Evolutionary conservation across 2,113 vertebrate genomes (phyloP), one percentile per base, ranked within the genome.

Genomic region (Xenotilapia leptura): DNA sequence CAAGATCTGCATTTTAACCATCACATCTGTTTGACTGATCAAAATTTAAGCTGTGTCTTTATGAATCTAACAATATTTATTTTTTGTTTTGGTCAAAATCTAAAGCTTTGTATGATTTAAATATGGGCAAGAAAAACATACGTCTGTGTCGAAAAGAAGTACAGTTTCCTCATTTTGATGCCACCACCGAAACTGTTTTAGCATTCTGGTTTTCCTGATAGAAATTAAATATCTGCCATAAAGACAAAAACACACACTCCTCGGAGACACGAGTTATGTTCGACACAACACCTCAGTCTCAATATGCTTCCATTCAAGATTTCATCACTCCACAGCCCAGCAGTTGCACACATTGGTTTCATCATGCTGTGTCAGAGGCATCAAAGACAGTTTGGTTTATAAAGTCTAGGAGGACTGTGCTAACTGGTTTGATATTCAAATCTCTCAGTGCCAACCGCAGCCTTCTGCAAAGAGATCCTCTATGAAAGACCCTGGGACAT

Each of bases 321-420:
- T 92, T 92, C 90, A 83, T 95, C 94, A 87, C 58, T 60, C 51
- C 75, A 23, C 2, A 56, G 40, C 79, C 10, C 12, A 87, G 77
- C 54, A 70, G 80, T 80, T 51, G 83, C 65, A 55, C 26, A 42
- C 47, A 26, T 70, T 65, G 65, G 82, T 91, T 92, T 90, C 90
- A 90, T 94, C 94, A 90, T 73, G 75, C 83, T 86, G 93, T 80
- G 90, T 89, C 88, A 83, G 38, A 62, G 53, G 90, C 89, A 88
- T 95, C 93, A 96, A 93, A 95, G 65, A 55, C 85, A 60, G 58
- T 82, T 83, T 58, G 31, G 26, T 92, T 82, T 82, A 81, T 85
- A 84, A 87, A 89, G 87, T 88, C 79, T 26, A 33, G 53, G 56
- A 55, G 36, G 62, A 82, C 55, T 17, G 15, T 3, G 9, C 81